Conservation (phyloP, 2,888 invertebrate species). For the Meta bourneti region DNA sequence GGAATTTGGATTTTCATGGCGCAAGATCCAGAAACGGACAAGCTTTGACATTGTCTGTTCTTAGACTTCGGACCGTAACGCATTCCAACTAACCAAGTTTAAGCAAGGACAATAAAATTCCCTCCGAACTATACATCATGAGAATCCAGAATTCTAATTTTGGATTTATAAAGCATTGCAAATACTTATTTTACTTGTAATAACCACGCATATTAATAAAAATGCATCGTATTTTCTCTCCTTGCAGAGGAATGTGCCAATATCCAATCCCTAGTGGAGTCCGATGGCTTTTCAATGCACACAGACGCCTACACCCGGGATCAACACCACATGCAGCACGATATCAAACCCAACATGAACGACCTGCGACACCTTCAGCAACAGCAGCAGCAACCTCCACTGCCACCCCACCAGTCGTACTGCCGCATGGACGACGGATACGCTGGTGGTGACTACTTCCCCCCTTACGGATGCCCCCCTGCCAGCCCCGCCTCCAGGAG, state of each 20-base stretch:
- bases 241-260: conserved; percentile 74
- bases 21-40: no score
- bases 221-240: no score
- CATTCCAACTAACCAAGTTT: no score
- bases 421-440: conserved; percentile 70
- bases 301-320: conserved; percentile 66
- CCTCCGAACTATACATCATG: no score
- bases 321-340: conserved; percentile 49
- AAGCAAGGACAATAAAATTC: no score
- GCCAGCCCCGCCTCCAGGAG: conserved; percentile 65
- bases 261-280: conserved; percentile 71
- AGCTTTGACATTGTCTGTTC: no score
- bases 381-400: neutral
- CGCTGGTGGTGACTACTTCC: conserved; percentile 25
- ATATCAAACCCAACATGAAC: conserved; percentile 68
- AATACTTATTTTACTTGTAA: no score
- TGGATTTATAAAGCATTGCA: no score
- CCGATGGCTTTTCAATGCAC: conserved; percentile 62
- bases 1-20: no score
- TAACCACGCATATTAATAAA: no score
- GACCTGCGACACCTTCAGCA: conserved; percentile 50
- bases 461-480: conserved; percentile 36
- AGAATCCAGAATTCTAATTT: no score
- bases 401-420: conserved; percentile 42
- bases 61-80: no score